Conservation (phyloP, 2,888 invertebrate genomes). For the Thecophora atra region DNA sequence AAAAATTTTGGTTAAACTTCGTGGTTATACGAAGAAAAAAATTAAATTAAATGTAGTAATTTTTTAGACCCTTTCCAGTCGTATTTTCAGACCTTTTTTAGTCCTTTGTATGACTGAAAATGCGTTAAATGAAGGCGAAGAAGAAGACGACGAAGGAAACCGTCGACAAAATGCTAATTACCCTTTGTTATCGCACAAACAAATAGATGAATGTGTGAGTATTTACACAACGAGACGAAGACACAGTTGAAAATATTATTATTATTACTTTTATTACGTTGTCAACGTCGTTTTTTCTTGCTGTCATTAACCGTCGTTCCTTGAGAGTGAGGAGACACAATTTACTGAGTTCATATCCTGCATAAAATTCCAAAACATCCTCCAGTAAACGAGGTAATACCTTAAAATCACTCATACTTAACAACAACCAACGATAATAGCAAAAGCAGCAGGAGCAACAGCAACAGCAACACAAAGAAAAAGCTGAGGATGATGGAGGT, state of each 20-base stretch:
- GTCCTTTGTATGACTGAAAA: neutral
- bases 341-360: neutral
- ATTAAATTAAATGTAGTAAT: slow-evolving; percentile 3
- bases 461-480: neutral
- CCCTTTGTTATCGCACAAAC: neutral
- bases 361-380: neutral
- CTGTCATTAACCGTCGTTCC: neutral
- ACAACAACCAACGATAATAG: neutral
- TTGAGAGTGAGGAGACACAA: neutral
- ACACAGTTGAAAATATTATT: slow-evolving; percentile 18
- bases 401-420: slow-evolving; percentile 15
- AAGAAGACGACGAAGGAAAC: neutral
- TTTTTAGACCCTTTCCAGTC: neutral
- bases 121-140: neutral
- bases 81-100: too few relatives aligned
- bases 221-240: neutral
- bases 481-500: neutral
- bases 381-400: slow-evolving; percentile 17
- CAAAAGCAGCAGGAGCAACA: neutral
- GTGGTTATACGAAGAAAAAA: neutral
- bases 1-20: neutral
- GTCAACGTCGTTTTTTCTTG: slow-evolving; percentile 5
- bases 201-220: neutral
- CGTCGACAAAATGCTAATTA: slow-evolving; percentile 18
- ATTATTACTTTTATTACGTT: slow-evolving; percentile 31